Conservation (phyloP, 2,888 invertebrate species). For the Neoscelio sp. region DNA sequence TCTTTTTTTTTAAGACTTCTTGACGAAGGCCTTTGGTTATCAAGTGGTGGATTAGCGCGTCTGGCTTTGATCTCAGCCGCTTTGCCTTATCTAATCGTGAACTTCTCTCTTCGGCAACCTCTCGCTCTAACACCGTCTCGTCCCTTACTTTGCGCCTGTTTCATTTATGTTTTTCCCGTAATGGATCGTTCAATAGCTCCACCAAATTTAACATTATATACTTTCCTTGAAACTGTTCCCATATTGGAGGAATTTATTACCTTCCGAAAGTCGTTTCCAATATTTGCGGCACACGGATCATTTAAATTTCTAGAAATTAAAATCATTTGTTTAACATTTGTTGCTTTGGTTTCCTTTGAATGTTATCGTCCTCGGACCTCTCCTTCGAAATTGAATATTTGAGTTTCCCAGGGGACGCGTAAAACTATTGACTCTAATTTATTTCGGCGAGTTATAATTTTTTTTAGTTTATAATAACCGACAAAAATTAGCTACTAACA, state of each 20-base stretch:
- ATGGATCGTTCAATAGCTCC: conserved; percentile 25
- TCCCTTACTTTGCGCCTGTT: conserved; percentile 59
- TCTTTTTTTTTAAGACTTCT: conserved; percentile 65
- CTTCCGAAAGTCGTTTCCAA: too few species aligned
- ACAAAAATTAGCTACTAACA: conserved; percentile 8
- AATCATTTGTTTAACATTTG: neutral
- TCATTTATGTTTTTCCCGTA: conserved; percentile 48
- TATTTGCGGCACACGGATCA: too few species aligned
- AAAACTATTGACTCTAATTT: too few species aligned
- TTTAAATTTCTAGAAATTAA: too few species aligned
- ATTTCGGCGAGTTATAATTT: too few species aligned
- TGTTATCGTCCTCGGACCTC: too few species aligned
- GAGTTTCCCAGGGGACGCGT: too few species aligned
- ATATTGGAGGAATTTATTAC: too few species aligned
- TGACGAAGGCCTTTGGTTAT: conserved; percentile 80
- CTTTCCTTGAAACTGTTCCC: too few species aligned
- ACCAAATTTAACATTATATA: conserved; percentile 4
- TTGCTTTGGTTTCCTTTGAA: too few species aligned
- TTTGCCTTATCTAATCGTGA: conserved; percentile 82
- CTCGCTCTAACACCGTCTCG: conserved; percentile 63
- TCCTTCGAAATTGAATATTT: too few species aligned
- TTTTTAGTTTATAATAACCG: neutral
- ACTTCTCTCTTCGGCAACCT: conserved; percentile 68
- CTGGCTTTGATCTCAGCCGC: conserved; percentile 82
- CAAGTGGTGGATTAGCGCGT: conserved; percentile 82